A percentile compares a stretch with the other conserved stretches of the same genome.
Evolutionary conservation across 2,797 vertebrate species (phyloP).

Genomic region (Propithecus deckenii): DNA sequence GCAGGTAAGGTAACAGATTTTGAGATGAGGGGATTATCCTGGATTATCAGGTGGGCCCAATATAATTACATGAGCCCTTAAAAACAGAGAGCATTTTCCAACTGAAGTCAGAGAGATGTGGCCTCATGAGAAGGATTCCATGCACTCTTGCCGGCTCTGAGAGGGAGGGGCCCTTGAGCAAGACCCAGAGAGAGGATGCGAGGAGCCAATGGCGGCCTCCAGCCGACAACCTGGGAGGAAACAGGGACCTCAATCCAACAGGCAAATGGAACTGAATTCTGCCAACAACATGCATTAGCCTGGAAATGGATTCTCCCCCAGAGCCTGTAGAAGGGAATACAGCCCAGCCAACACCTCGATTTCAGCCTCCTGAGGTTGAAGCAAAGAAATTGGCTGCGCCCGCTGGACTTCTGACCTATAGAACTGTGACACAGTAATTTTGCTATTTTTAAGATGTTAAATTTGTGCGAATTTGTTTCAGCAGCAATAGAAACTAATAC

Average conservation of each 20-base stretch:
- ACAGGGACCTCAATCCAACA: neutral
- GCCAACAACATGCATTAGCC: neutral
- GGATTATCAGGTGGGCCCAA: neutral
- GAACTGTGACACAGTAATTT: neutral
- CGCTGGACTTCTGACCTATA: neutral
- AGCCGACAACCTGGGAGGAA: neutral
- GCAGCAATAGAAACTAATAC: neutral
- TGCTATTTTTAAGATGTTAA: neutral
- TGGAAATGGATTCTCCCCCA: neutral
- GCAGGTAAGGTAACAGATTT: neutral
- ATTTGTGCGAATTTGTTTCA: neutral
- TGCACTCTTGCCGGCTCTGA: neutral
- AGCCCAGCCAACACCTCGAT: neutral
- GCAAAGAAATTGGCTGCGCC: neutral
- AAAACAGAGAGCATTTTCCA: neutral
- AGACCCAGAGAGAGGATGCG: neutral
- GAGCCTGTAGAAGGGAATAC: neutral
- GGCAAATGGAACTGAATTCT: neutral
- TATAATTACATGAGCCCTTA: neutral
- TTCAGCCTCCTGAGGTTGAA: neutral
- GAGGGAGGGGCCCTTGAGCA: neutral
- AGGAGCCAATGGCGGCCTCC: neutral
- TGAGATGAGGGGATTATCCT: slow-evolving; percentile 32
- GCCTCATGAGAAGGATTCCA: neutral
- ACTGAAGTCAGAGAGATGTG: neutral